A percentile compares a stretch with the other conserved stretches of the same genome.
Evolutionary conservation across 2,888 invertebrate species (phyloP).

Genomic region (Plebejus argus): DNA sequence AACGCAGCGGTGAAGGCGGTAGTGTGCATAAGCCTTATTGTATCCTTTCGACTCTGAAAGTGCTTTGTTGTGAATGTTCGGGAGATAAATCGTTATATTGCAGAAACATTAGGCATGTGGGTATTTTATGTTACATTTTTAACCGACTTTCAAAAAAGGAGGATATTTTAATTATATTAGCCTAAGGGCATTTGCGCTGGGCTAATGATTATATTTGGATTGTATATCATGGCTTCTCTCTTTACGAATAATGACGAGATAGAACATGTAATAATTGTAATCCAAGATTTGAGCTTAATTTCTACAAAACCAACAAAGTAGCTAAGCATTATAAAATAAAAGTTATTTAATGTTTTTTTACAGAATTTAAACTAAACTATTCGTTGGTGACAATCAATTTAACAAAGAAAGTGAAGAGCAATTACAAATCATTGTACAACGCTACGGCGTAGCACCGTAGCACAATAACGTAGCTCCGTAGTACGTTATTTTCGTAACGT

Average conservation of each 20-base stretch:
- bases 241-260: too few relatives aligned
- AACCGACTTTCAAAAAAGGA: neutral
- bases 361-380: too few relatives aligned
- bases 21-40: constrained; percentile 8
- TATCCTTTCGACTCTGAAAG: constrained; percentile 23
- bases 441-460: neutral
- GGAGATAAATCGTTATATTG: constrained; percentile 3
- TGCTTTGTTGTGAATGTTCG: constrained; percentile 22
- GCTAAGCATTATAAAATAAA: too few relatives aligned
- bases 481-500: neutral
- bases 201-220: too few relatives aligned
- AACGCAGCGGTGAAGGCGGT: neutral
- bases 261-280: too few relatives aligned
- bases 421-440: neutral
- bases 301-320: too few relatives aligned
- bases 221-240: too few relatives aligned
- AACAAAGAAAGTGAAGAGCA: too few relatives aligned
- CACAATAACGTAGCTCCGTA: neutral
- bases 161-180: neutral
- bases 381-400: too few relatives aligned
- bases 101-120: constrained; percentile 32
- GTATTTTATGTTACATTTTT: neutral
- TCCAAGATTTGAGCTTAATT: too few relatives aligned
- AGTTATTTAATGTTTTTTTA: too few relatives aligned
- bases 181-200: too few relatives aligned